Evolutionary conservation across 2,888 invertebrate genomes (phyloP), one percentile per base, ranked within the genome.

Genomic region (Perizoma affinitatum): DNA sequence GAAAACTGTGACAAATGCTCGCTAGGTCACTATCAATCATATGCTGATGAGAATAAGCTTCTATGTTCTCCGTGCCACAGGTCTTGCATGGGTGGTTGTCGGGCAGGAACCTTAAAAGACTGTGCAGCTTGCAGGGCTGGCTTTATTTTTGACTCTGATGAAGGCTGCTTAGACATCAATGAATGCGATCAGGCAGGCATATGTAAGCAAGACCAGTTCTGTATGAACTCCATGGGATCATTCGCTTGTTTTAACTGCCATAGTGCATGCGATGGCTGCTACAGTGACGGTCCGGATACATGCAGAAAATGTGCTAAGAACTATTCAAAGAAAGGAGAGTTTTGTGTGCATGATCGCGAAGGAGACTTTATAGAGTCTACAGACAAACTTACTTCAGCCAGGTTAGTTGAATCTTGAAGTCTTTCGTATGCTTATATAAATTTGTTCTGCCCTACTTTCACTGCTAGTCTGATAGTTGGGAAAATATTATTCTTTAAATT

Each of bases 221-320:
- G 98, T 82, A 94, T 97, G 5, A 98, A 98, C 81, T 96, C 95
- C 8, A 96, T 97, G 55, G 98, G 98, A 6, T 96, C 96, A 0
- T 97, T 94, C 77, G 87, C 93, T 7, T 98, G 98, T 85, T 86
- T 96, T 74, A 95, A 93, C 53, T 98, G 98, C 88, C 97, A 98
- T 85, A 95, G 93, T 73, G 94, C 98, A 0, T 98, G 98, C 80
- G 87, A 94, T 49, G 95, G 96, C 0, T 98, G 98, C 80, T 94
- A 94, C 54, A 97, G 97, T 0, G 97, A 97, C 84, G 98, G 98
- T 0, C 97, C 98, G 0, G 98, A 98, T 82, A 96, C 97, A 95
- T 98, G 98, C 85, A 91, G 93, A 38, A 93, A 94, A 76, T 98
- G 98, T 92, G 95, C 96, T 0, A 88, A 93, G 10, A 97, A 96